phyloP scores from a whole-genome alignment of 2,888 invertebrate species.

The Crioceris asparagi region DNA sequence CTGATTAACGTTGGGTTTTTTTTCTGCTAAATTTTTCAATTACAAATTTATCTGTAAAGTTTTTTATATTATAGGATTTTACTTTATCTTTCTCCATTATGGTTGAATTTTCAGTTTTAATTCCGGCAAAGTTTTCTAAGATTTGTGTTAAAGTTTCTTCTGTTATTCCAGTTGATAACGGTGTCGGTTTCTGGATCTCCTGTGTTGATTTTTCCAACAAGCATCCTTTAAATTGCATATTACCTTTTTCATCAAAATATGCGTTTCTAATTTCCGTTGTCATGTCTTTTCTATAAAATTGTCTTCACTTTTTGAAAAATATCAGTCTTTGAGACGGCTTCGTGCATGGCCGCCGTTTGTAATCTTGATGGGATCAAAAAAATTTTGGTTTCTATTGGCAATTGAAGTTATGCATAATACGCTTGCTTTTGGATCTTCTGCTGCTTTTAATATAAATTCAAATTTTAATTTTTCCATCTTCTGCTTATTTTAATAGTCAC shows the following conservation, averaged over 20 bases:
- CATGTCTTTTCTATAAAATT: too few relatives aligned
- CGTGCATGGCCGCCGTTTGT: too few relatives aligned
- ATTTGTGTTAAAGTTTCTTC: not conserved
- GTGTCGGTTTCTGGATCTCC: not conserved
- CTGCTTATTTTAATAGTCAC: too few relatives aligned
- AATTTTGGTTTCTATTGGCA: too few relatives aligned
- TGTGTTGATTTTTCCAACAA: not conserved
- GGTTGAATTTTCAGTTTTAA: not conserved
- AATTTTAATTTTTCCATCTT: too few relatives aligned
- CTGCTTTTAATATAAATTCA: too few relatives aligned
- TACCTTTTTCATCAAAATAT: not conserved
- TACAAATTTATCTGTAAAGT: not conserved
- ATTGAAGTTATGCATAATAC: too few relatives aligned
- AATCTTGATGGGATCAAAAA: too few relatives aligned
- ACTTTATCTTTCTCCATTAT: too few relatives aligned
- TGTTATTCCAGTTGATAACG: not conserved
- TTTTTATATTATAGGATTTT: not conserved
- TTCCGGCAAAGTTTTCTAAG: not conserved
- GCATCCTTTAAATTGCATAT: not conserved
- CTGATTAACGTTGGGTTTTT: not conserved
- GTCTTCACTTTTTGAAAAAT: too few relatives aligned
- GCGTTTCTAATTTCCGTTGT: constrained; percentile 1
- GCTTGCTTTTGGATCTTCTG: too few relatives aligned
- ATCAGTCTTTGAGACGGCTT: too few relatives aligned
- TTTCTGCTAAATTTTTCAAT: not conserved